phyloP scores from a whole-genome alignment of 2,797 vertebrate species.

The Labroides dimidiatus region DNA sequence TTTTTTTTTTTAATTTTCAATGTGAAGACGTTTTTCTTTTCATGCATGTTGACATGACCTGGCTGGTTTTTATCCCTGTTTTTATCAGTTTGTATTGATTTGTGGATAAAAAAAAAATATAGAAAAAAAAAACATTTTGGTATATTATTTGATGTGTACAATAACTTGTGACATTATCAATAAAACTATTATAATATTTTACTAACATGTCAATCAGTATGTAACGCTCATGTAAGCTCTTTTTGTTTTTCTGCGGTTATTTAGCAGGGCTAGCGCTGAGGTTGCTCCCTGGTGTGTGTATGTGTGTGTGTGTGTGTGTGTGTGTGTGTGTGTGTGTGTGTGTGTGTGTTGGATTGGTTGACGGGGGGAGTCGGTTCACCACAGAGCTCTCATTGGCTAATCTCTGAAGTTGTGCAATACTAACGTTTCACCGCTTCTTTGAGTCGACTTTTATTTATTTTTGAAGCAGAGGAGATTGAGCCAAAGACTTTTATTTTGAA shows the following conservation, averaged over 20 bases:
- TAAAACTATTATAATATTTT: slow-evolving; percentile 90
- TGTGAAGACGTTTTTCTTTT: slow-evolving; percentile 84
- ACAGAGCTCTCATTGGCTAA: slow-evolving; percentile 59
- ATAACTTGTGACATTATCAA: slow-evolving; percentile 95
- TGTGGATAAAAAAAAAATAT: slow-evolving; percentile 54
- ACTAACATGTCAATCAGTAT: slow-evolving; percentile 90
- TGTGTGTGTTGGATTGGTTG: too few species aligned
- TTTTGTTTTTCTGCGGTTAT: slow-evolving; percentile 51
- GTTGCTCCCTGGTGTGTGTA: slow-evolving; percentile 74
- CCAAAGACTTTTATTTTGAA: slow-evolving; percentile 71
- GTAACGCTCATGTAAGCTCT: slow-evolving; percentile 70
- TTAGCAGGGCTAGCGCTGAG: slow-evolving; percentile 68
- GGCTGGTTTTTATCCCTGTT: slow-evolving; percentile 83
- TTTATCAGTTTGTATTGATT: slow-evolving; percentile 87
- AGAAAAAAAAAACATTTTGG: slow-evolving; percentile 80
- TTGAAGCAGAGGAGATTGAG: slow-evolving; percentile 66
- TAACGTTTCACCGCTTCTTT: slow-evolving; percentile 71
- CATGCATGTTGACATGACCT: slow-evolving; percentile 93
- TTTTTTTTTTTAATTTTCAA: slow-evolving; percentile 41
- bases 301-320: too few species aligned
- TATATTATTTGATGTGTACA: slow-evolving; percentile 97
- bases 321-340: too few species aligned
- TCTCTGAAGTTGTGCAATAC: slow-evolving; percentile 78
- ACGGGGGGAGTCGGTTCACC: slow-evolving; percentile 11
- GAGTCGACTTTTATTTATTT: slow-evolving; percentile 61